These are phyloP conservation scores for Hirtodrosophila cameraria DNA, from an alignment of 2,888 invertebrate species.

Conservation along the genomic window DNA sequence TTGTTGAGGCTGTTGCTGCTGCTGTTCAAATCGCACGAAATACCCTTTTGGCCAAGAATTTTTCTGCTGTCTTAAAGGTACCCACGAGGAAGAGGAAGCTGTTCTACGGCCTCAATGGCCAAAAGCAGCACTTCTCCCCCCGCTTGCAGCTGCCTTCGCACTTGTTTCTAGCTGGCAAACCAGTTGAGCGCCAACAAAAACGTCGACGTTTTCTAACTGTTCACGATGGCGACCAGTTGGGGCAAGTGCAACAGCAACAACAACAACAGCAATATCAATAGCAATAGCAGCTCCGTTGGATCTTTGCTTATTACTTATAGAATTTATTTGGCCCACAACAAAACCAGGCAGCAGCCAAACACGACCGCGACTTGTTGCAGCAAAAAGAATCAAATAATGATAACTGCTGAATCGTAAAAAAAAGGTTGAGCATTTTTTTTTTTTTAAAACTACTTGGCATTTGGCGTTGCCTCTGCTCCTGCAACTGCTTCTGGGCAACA, in stretches of 20 bases:
- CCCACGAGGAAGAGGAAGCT: conserved; percentile 59
- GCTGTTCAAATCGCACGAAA: conserved; percentile 71
- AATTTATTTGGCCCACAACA: conserved; percentile 77
- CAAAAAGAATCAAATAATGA: conserved; percentile 69
- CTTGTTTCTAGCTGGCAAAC: conserved; percentile 58
- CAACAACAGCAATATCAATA: conserved; percentile 21
- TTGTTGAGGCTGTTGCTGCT: conserved; percentile 16
- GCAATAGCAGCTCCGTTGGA: conserved; percentile 50
- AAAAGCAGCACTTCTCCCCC: not conserved
- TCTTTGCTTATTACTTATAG: conserved; percentile 75
- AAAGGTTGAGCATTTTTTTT: conserved; percentile 50
- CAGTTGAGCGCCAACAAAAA: conserved; percentile 67
- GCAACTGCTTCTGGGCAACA: conserved; percentile 39
- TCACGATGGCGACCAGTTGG: conserved; percentile 51
- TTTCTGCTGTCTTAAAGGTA: conserved; percentile 62
- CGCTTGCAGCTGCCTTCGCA: conserved; percentile 44
- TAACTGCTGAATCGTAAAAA: conserved; percentile 69
- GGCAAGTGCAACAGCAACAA: conserved; percentile 53
- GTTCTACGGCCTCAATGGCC: conserved; percentile 32
- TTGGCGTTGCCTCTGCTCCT: conserved; percentile 36
- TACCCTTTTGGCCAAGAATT: conserved; percentile 79
- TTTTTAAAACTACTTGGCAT: conserved; percentile 52
- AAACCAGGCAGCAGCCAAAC: conserved; percentile 43
- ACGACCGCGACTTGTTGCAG: conserved; percentile 75
- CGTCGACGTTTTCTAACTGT: conserved; percentile 65